Percentiles rank a stretch among this genome's conserved stretches.
Conservation (phyloP, 2,888 invertebrate species). For the Linyphia triangularis region DNA sequence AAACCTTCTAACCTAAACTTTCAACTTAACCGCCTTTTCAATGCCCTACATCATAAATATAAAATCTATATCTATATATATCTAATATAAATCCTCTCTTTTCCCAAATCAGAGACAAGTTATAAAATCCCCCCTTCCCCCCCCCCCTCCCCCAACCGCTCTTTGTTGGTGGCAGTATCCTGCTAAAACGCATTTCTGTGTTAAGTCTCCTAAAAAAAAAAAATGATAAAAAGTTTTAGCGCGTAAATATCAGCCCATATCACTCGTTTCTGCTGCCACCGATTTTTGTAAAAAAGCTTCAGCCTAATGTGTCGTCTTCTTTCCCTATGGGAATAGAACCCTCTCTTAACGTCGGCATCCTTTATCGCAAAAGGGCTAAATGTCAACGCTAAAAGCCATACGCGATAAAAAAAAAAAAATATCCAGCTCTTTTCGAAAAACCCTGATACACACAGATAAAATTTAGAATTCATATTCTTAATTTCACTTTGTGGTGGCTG, state of each 20-base stretch:
- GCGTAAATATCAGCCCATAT: not conserved
- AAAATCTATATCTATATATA: not conserved
- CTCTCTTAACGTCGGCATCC: slow-evolving; percentile 19
- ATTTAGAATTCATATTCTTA: slow-evolving; percentile 44
- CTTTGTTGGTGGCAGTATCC: not conserved
- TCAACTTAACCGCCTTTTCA: not conserved
- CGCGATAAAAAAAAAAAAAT: slow-evolving; percentile 49
- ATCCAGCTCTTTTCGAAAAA: slow-evolving; percentile 5
- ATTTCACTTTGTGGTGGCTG: slow-evolving; percentile 31
- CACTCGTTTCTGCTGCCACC: slow-evolving; percentile 26
- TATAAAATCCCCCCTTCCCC: too few species aligned
- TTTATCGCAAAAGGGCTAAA: slow-evolving; percentile 29
- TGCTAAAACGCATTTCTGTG: slow-evolving; percentile 23
- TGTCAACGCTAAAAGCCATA: slow-evolving; percentile 54
- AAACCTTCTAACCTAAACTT: too few species aligned
- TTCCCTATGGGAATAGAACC: slow-evolving; percentile 22
- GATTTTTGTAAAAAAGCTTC: slow-evolving; percentile 32
- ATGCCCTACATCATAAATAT: not conserved
- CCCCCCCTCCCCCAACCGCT: not conserved
- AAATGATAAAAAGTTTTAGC: not conserved
- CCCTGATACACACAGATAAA: slow-evolving; percentile 28
- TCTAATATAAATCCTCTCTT: not conserved
- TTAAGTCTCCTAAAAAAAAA: not conserved
- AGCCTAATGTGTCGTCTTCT: slow-evolving; percentile 32
- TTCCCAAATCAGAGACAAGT: not conserved